Conservation (phyloP, 2,797 vertebrate species). For the Argentina silus region DNA sequence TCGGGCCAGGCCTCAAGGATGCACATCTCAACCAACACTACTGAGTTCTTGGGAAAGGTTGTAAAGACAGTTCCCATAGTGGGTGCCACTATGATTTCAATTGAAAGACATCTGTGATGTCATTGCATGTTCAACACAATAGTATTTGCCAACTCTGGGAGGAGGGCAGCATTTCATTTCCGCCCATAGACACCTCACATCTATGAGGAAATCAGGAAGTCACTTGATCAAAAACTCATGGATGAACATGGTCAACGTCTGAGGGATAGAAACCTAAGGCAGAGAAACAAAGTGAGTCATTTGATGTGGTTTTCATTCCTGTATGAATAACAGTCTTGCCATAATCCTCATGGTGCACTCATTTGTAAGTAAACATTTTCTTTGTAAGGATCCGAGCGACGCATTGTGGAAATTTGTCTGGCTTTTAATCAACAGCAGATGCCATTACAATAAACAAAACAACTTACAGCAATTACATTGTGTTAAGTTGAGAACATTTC, state of each 20-base stretch:
- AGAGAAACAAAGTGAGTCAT: neutral
- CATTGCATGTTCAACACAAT: neutral
- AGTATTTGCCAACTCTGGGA: neutral
- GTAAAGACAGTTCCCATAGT: slow-evolving; percentile 24
- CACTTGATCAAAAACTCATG: neutral
- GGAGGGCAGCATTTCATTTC: neutral
- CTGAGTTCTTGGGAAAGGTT: slow-evolving; percentile 1
- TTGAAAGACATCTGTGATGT: slow-evolving; percentile 10
- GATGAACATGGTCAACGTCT: neutral
- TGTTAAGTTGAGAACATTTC: slow-evolving; percentile 31
- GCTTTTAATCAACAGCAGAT: slow-evolving; percentile 82
- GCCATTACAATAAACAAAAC: slow-evolving; percentile 59
- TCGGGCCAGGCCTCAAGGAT: slow-evolving; percentile 65
- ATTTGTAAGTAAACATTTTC: slow-evolving; percentile 4
- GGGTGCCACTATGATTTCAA: slow-evolving; percentile 27
- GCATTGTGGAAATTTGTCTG: slow-evolving; percentile 79
- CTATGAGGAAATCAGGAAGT: no score
- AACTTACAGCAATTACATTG: slow-evolving; percentile 30
- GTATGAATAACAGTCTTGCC: neutral
- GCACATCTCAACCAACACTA: slow-evolving; percentile 47
- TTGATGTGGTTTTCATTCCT: slow-evolving; percentile 3
- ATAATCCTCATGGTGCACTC: slow-evolving; percentile 2
- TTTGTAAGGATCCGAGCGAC: slow-evolving; percentile 80
- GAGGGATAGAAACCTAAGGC: neutral
- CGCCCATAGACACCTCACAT: neutral